Evolutionary conservation across 2,888 invertebrate genomes (phyloP), one percentile per base, ranked within the genome.

Genomic region (Hypolimnas misippus): DNA sequence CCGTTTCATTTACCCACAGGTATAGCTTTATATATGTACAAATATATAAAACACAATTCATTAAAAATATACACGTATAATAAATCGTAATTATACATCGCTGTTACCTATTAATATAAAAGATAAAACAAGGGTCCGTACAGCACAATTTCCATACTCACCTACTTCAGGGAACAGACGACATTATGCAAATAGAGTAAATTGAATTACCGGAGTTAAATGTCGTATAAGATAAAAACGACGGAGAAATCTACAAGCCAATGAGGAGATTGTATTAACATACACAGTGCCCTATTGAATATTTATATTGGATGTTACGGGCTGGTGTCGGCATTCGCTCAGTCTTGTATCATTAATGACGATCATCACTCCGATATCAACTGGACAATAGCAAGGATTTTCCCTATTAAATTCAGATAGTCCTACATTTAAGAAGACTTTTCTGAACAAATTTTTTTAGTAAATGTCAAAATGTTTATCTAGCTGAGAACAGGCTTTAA

Each of bases 191-290:
- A 92, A 92, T 92, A 86, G 73, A 84, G 83, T 89, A 92, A 92
- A 92, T 92, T 92, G 92, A 92, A 92, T 92, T 90, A 91, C 92
- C 82, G 84, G 90, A 91, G 92, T 91, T 92, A 92, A 92, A 92
- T 92, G 92, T 92, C 86, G 89, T 87, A 89, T 91, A 87, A 92
- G 92, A 92, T 92, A 92, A 92, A 92, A 92, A 92, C 92, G 91
- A 91, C 86, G 81, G 81, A 76, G 89, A 88, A 85, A 91, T 92
- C 91, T 91, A 90, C 90, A 89, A 90, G 79, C 90, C 90, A 89
- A 91, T 90, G 91, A 89, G 89, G 82, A 89, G 86, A 76, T 19
- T 76, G 80, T 83, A 91, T 92, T 92, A 87, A 89, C 91, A 92
- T 91, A 91, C 89, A 90, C 87, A 89, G 84, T 83, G 81, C 83